A percentile compares a stretch with the other conserved stretches of the same genome.
Evolutionary conservation across 2,888 invertebrate species (phyloP).

Genomic region (Nycteola revayana): DNA sequence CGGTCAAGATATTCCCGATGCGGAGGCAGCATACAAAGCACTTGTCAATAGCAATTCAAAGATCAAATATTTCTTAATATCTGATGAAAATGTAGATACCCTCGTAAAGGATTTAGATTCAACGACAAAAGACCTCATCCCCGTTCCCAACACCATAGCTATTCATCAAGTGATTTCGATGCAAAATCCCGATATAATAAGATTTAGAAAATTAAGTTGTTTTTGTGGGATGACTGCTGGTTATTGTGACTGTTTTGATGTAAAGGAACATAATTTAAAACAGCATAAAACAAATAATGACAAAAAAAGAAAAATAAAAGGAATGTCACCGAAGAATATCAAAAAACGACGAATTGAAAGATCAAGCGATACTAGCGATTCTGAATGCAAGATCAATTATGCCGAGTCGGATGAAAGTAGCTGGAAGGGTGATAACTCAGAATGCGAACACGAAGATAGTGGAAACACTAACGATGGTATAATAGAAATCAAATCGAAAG

Average conservation of each 20-base stretch:
- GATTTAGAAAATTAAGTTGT: too few species aligned
- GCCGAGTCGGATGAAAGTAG: constrained; percentile 11
- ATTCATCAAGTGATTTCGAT: too few species aligned
- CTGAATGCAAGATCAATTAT: constrained; percentile 7
- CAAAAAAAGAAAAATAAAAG: constrained; percentile 3
- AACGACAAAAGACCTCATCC: constrained; percentile 1
- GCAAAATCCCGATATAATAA: too few species aligned
- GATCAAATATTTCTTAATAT: constrained; percentile 1
- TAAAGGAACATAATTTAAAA: too few species aligned
- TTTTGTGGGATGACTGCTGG: too few species aligned
- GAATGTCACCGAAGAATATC: constrained; percentile 3
- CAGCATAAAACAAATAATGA: too few species aligned
- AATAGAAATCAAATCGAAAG: too few species aligned
- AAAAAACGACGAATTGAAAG: constrained; percentile 6
- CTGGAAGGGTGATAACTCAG: too few species aligned
- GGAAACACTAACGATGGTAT: too few species aligned
- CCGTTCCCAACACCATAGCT: constrained; percentile 4
- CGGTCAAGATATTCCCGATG: constrained; percentile 15
- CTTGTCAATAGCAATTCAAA: constrained; percentile 1
- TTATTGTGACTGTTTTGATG: too few species aligned
- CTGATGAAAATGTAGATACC: constrained; percentile 3
- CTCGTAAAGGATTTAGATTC: constrained; percentile 2
- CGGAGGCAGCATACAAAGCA: constrained; percentile 7
- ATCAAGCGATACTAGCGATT: constrained; percentile 6
- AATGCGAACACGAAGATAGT: too few species aligned